Evolutionary conservation across 2,888 invertebrate genomes (phyloP).

Genomic region (Drosophila flavopinicola): DNA sequence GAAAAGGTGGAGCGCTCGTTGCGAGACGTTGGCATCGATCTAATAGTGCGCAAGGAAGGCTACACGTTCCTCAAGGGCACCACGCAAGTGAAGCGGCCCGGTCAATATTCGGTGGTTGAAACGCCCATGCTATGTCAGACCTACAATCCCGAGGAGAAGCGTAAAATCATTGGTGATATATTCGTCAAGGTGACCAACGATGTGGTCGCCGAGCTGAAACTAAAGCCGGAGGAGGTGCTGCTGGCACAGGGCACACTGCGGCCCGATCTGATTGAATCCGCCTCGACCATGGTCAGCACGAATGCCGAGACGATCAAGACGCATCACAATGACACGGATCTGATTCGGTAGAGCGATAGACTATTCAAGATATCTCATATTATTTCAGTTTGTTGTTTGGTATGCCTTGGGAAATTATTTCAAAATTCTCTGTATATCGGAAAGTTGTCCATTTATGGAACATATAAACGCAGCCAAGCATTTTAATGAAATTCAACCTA

Average conservation of each 20-base stretch:
- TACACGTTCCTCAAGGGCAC: slow-evolving; percentile 91
- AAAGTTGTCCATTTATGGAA: slow-evolving; percentile 39
- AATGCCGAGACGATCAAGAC: slow-evolving; percentile 99
- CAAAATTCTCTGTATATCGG: slow-evolving; percentile 28
- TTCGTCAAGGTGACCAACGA: slow-evolving; percentile 98
- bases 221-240: slow-evolving; percentile 96
- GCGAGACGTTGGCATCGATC: slow-evolving; percentile 91
- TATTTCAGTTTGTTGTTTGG: slow-evolving; percentile 28
- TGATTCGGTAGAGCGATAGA: slow-evolving; percentile 88
- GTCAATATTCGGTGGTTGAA: slow-evolving; percentile 85
- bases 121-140: slow-evolving; percentile 94
- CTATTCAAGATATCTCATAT: slow-evolving; percentile 20
- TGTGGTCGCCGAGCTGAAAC: slow-evolving; percentile 92
- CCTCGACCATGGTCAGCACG: slow-evolving; percentile 92
- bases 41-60: slow-evolving; percentile 90
- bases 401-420: slow-evolving; percentile 42
- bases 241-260: slow-evolving; percentile 97
- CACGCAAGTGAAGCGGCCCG: slow-evolving; percentile 90
- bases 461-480: slow-evolving; percentile 44
- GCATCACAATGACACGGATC: slow-evolving; percentile 99
- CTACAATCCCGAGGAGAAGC: slow-evolving; percentile 97
- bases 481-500: slow-evolving; percentile 42
- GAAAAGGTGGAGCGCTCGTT: slow-evolving; percentile 93
- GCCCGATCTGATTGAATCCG: slow-evolving; percentile 99
- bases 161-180: slow-evolving; percentile 99